Evolutionary conservation across 2,113 vertebrate genomes (phyloP).

Genomic region (Arvicanthis niloticus): DNA sequence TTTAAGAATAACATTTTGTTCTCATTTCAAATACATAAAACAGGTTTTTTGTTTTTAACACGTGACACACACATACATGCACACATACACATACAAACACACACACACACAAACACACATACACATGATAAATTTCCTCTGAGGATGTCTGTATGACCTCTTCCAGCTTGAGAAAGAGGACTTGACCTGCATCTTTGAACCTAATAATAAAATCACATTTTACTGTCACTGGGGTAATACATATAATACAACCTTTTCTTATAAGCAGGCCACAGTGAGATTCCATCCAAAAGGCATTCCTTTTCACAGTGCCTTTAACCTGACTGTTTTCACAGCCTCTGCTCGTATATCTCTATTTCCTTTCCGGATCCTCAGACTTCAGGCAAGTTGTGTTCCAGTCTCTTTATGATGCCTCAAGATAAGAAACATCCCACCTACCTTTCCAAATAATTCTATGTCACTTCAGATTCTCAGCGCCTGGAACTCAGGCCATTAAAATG

Average conservation of each 20-base stretch:
- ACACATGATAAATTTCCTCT: not conserved
- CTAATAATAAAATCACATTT: not conserved
- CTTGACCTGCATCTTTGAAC: not conserved
- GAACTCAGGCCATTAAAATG: conserved; percentile 40
- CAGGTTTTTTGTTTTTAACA: not conserved
- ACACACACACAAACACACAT: no score
- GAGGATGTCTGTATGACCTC: not conserved
- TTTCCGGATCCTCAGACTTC: conserved; percentile 42
- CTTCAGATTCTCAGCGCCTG: conserved; percentile 56
- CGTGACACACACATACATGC: no score
- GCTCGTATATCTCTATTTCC: not conserved
- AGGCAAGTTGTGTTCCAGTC: conserved; percentile 11
- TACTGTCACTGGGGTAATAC: not conserved
- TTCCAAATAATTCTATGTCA: conserved; percentile 66
- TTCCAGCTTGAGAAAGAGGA: not conserved
- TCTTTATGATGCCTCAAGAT: conserved; percentile 50
- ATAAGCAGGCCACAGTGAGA: not conserved
- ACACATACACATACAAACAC: no score
- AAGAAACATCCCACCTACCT: conserved; percentile 57
- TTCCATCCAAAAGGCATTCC: conserved; percentile 14
- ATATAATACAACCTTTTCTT: conserved; percentile 4
- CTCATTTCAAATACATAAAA: not conserved
- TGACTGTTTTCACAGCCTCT: conserved; percentile 4
- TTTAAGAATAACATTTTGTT: conserved; percentile 17
- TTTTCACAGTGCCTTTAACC: conserved; percentile 26